These are phyloP conservation scores for Andrena flavipes DNA, from an alignment of 2,888 invertebrate genomes.

Conservation along the genomic window DNA sequence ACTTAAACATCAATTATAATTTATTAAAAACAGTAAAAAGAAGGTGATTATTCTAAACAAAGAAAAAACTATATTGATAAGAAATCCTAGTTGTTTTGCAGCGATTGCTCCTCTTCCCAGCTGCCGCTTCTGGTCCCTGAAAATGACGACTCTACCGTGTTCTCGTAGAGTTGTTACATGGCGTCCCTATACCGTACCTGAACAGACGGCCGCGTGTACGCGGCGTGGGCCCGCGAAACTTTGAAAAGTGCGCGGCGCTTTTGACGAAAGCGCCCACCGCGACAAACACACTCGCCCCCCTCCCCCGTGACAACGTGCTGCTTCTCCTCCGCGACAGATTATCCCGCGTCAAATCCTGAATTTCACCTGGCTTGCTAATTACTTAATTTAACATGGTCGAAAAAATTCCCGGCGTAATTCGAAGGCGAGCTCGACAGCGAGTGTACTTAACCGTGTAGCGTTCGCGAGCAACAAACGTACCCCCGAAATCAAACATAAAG, in stretches of 20 bases:
- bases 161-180: background rate
- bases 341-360: background rate
- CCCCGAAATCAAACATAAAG: constrained; percentile 12
- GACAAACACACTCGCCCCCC: background rate
- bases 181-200: background rate
- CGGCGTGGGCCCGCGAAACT: constrained; percentile 45
- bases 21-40: no score
- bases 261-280: background rate
- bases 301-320: background rate
- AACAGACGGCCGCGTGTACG: background rate
- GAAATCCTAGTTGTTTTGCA: no score
- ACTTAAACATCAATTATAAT: no score
- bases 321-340: background rate
- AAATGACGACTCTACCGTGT: background rate
- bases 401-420: background rate
- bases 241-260: constrained; percentile 35
- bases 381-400: constrained; percentile 13
- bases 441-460: constrained; percentile 3
- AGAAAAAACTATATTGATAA: no score
- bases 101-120: no score
- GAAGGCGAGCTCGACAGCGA: background rate
- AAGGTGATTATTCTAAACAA: no score
- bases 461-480: background rate
- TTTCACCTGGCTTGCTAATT: background rate
- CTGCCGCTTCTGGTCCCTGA: no score